These are phyloP conservation scores for Decapterus maruadsi DNA, from an alignment of 2,797 vertebrate species.

Conservation along the genomic window DNA sequence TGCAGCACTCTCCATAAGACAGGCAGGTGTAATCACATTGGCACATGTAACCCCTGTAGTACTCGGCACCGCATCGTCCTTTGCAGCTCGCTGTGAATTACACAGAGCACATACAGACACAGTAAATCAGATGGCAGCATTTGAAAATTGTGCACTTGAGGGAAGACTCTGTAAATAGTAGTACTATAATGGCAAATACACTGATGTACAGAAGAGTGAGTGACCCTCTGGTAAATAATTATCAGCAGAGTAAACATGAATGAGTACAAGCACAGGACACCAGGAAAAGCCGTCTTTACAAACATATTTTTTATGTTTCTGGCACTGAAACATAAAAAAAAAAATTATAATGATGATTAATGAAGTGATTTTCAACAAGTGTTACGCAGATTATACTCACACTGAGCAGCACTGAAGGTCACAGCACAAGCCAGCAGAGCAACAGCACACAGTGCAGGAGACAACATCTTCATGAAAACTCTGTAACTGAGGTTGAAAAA, in stretches of 20 bases:
- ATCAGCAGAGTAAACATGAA: slow-evolving; percentile 52
- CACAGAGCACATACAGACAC: slow-evolving; percentile 52
- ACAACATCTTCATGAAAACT: slow-evolving; percentile 62
- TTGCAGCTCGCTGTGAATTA: slow-evolving; percentile 86
- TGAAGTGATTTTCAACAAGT: not conserved
- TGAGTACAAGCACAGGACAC: slow-evolving; percentile 15
- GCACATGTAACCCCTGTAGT: slow-evolving; percentile 89
- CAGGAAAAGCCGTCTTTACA: not conserved
- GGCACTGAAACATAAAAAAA: not conserved
- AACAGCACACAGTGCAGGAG: slow-evolving; percentile 41
- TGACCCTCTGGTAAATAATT: slow-evolving; percentile 45
- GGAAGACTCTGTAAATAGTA: slow-evolving; percentile 20
- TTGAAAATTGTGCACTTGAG: not conserved
- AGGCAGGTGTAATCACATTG: slow-evolving; percentile 95
- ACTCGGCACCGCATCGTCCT: slow-evolving; percentile 91
- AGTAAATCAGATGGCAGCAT: not conserved
- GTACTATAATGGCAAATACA: slow-evolving; percentile 5
- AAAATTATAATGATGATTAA: not conserved
- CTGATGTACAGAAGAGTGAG: not conserved
- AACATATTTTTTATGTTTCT: not conserved
- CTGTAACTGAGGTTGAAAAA: slow-evolving; percentile 43
- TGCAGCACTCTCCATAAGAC: slow-evolving; percentile 92
- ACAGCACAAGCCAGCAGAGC: slow-evolving; percentile 64
- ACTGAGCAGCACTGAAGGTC: slow-evolving; percentile 60
- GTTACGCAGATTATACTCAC: slow-evolving; percentile 70